phyloP scores from a whole-genome alignment of 2,797 vertebrate species.

The Phoebastria nigripes region DNA sequence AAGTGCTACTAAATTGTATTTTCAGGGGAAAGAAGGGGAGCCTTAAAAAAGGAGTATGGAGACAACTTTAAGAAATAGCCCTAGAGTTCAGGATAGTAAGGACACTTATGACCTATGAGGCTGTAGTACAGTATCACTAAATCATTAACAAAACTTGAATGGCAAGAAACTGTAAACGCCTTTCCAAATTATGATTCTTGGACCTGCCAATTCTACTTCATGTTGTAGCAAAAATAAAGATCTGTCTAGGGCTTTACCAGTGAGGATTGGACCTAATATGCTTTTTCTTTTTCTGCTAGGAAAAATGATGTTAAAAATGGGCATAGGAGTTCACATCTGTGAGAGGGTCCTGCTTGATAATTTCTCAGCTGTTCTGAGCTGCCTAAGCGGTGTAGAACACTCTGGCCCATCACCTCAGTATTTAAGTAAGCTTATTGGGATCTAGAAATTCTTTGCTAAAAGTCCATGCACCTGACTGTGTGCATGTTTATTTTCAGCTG shows the following conservation, averaged over 20 bases:
- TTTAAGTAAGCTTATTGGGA: background rate
- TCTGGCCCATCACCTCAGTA: background rate
- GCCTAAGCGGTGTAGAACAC: background rate
- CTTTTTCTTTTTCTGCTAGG: background rate
- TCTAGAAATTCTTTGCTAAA: background rate
- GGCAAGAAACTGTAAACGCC: background rate
- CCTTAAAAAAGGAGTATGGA: background rate
- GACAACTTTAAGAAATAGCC: background rate
- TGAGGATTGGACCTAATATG: background rate
- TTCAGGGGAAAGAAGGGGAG: background rate
- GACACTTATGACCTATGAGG: background rate
- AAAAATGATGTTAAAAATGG: background rate
- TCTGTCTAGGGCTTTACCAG: background rate
- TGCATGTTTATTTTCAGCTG: background rate
- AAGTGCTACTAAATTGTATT: background rate
- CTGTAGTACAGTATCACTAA: background rate
- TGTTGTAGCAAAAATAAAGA: background rate
- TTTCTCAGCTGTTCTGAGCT: background rate
- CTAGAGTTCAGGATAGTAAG: background rate
- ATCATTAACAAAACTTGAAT: background rate
- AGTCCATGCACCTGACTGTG: background rate
- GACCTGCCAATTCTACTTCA: background rate
- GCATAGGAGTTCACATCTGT: background rate
- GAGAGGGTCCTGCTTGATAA: background rate
- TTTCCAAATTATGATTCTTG: background rate